phyloP scores from a whole-genome alignment of 2,113 vertebrate species.

The Crotalus viridis region DNA sequence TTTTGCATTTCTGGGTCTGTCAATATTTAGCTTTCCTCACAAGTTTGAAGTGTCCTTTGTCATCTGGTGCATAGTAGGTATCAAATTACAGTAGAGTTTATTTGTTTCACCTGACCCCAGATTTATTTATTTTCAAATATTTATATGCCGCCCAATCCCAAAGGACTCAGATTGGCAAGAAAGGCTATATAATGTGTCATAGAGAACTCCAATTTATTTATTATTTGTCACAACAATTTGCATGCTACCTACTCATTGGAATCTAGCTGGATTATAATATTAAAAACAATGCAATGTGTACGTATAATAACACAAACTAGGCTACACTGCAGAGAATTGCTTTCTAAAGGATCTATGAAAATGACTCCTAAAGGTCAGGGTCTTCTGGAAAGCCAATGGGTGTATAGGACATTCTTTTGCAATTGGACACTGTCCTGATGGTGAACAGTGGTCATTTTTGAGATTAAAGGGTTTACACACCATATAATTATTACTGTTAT shows the following conservation, averaged over 20 bases:
- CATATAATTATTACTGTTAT: slow-evolving; percentile 35
- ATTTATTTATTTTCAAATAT: too few relatives aligned
- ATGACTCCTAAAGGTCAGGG: neutral
- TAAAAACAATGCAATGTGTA: neutral
- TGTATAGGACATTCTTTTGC: slow-evolving; percentile 32
- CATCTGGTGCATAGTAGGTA: slow-evolving; percentile 98
- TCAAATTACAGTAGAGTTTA: slow-evolving; percentile 30
- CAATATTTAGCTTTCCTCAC: slow-evolving; percentile 98
- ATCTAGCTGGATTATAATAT: neutral
- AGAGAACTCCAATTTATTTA: neutral
- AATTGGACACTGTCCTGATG: neutral
- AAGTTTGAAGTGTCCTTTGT: slow-evolving; percentile 99
- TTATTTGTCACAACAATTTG: neutral
- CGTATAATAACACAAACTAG: neutral
- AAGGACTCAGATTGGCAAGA: neutral
- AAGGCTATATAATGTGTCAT: neutral
- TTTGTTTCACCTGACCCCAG: neutral
- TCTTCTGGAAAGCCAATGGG: neutral
- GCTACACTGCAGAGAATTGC: neutral
- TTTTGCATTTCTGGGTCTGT: slow-evolving; percentile 96
- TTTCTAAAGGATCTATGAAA: neutral
- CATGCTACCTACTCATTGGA: neutral
- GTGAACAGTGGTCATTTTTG: slow-evolving; percentile 30
- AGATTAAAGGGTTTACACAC: slow-evolving; percentile 36
- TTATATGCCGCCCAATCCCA: too few relatives aligned